phyloP scores from a whole-genome alignment of 2,888 invertebrate genomes.

The Sesia bembeciformis region DNA sequence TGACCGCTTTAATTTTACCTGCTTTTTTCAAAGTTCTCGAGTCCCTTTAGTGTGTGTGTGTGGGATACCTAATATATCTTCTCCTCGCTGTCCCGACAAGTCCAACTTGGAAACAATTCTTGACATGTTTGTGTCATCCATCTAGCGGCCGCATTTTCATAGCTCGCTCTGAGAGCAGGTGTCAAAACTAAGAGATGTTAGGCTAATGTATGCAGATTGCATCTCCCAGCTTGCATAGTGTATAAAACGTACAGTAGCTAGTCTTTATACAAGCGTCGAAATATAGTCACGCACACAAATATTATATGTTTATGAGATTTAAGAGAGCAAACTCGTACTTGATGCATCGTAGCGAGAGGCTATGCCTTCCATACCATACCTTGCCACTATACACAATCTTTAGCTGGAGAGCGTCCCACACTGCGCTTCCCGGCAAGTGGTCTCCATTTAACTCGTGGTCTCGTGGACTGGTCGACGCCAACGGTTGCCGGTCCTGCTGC shows the following conservation, averaged over 20 bases:
- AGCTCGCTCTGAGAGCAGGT: conserved; percentile 52
- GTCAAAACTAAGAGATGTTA: conserved; percentile 69
- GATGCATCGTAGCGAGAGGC: too few relatives aligned
- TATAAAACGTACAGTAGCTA: neutral
- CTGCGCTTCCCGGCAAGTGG: too few relatives aligned
- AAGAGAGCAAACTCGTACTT: too few relatives aligned
- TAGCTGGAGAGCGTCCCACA: too few relatives aligned
- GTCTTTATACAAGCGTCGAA: neutral
- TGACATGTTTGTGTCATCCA: conserved; percentile 63
- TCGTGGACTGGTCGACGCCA: too few relatives aligned
- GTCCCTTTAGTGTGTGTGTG: conserved; percentile 18
- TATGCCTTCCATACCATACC: too few relatives aligned
- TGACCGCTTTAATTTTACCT: conserved; percentile 2
- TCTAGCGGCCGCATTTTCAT: conserved; percentile 43
- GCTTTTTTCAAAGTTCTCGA: conserved; percentile 32
- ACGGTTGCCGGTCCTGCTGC: too few relatives aligned
- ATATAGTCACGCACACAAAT: too few relatives aligned
- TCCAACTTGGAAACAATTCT: conserved; percentile 43
- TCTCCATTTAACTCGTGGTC: too few relatives aligned
- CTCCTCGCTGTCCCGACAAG: conserved; percentile 20
- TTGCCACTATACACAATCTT: too few relatives aligned
- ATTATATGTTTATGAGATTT: too few relatives aligned
- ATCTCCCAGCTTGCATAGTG: conserved; percentile 18
- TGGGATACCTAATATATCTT: conserved; percentile 28
- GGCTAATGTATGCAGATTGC: conserved; percentile 73